A percentile compares a stretch with the other conserved stretches of the same genome.
These are phyloP conservation scores for Formica selysi DNA, from an alignment of 1,140 invertebrate genomes.

Conservation along the genomic window DNA sequence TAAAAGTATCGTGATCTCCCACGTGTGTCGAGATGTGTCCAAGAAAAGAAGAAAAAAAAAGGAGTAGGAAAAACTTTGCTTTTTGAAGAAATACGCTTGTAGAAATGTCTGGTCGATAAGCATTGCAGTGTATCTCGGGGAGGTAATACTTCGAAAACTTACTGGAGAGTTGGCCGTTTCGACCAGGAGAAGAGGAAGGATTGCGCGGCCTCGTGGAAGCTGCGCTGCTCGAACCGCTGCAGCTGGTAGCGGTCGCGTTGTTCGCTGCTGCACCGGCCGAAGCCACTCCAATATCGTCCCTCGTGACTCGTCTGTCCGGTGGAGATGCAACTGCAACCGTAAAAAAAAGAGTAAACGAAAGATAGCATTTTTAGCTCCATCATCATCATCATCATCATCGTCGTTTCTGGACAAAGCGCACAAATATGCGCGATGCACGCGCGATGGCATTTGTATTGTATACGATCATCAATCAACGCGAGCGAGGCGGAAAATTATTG, in stretches of 20 bases:
- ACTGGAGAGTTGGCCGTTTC: conserved; percentile 89
- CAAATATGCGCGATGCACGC: background rate
- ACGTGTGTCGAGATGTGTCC: too few relatives aligned
- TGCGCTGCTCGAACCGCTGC: conserved; percentile 70
- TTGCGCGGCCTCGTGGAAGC: conserved; percentile 73
- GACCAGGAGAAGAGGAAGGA: conserved; percentile 82
- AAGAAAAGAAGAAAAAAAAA: too few relatives aligned
- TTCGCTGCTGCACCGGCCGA: conserved; percentile 74
- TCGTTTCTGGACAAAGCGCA: background rate
- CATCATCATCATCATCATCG: background rate
- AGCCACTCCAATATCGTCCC: conserved; percentile 84
- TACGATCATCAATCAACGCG: background rate
- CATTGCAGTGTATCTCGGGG: conserved; percentile 12
- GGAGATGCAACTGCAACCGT: conserved; percentile 88
- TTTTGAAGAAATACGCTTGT: background rate
- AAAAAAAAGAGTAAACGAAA: conserved; percentile 37
- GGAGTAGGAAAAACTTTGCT: background rate
- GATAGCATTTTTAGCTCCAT: background rate
- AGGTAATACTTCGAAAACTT: conserved; percentile 81
- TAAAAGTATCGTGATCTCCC: too few relatives aligned
- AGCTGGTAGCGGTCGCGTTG: conserved; percentile 72
- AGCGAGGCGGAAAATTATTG: background rate
- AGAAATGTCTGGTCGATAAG: background rate
- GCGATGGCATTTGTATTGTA: background rate
- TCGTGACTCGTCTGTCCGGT: conserved; percentile 87